Conservation (phyloP, 2,113 vertebrate species). For the Rhabdornis inornatus region DNA sequence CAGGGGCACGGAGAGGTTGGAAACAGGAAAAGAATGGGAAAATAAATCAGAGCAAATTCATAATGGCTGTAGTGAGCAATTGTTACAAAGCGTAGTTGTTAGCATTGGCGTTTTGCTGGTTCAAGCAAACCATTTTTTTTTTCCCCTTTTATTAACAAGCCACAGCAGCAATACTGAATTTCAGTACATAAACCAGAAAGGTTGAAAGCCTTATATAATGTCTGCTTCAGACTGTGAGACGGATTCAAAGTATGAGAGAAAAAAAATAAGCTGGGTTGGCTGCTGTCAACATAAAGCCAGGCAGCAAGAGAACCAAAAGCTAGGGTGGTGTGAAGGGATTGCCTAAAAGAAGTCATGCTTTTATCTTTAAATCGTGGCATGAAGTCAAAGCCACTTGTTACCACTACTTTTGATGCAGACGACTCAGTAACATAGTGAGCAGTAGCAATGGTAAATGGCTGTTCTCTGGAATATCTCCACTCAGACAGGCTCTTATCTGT, state of each 20-base stretch:
- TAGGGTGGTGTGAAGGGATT: constrained; percentile 67
- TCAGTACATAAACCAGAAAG: constrained; percentile 54
- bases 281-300: constrained; percentile 77
- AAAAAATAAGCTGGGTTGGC: constrained; percentile 72
- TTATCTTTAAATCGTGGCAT: constrained; percentile 62
- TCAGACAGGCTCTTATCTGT: constrained; percentile 75
- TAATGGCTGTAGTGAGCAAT: constrained; percentile 66
- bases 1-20: constrained; percentile 16
- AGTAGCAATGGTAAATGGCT: constrained; percentile 72
- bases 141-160: constrained; percentile 60
- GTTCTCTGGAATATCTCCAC: constrained; percentile 76
- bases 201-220: constrained; percentile 56
- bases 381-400: constrained; percentile 74
- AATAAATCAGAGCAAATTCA: constrained; percentile 67
- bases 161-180: constrained; percentile 51
- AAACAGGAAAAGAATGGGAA: constrained; percentile 67
- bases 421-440: constrained; percentile 78
- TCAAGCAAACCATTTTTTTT: constrained; percentile 53
- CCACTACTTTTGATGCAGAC: constrained; percentile 80
- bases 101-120: constrained; percentile 45
- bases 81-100: constrained; percentile 68
- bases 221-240: constrained; percentile 30
- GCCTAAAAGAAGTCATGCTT: constrained; percentile 76
- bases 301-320: constrained; percentile 69
- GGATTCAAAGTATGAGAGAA: constrained; percentile 46